These are phyloP conservation scores for Chondrosia reniformis DNA, from an alignment of 37 sponge, comb jelly and placozoan species.

Conservation along the genomic window DNA sequence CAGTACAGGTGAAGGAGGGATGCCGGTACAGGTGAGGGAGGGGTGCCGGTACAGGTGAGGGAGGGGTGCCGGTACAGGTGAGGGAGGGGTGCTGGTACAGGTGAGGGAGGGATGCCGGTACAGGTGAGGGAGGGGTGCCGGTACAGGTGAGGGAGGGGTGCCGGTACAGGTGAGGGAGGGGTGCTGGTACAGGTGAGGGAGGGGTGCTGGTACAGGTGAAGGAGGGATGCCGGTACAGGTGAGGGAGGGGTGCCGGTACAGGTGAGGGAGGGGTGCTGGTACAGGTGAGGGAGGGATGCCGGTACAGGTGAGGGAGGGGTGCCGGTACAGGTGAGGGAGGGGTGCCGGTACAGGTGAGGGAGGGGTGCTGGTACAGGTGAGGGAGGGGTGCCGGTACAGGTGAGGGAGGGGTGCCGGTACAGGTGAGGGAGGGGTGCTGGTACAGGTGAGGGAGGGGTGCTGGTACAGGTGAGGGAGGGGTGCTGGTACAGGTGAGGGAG, in stretches of 20 bases:
- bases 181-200: not conserved
- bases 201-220: not conserved
- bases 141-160: not conserved
- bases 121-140: not conserved
- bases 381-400: not conserved
- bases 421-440: not conserved
- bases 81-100: not conserved
- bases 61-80: not conserved
- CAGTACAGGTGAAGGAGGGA: not conserved
- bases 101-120: not conserved
- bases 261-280: not conserved
- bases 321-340: not conserved
- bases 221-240: not conserved
- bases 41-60: not conserved
- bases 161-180: not conserved
- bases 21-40: not conserved
- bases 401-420: not conserved
- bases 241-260: not conserved
- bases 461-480: not conserved
- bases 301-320: not conserved
- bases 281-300: not conserved
- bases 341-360: not conserved
- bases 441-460: not conserved
- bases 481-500: not conserved
- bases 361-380: not conserved